Evolutionary conservation across 2,113 vertebrate genomes (phyloP).

Genomic region (Haemorhous mexicanus): DNA sequence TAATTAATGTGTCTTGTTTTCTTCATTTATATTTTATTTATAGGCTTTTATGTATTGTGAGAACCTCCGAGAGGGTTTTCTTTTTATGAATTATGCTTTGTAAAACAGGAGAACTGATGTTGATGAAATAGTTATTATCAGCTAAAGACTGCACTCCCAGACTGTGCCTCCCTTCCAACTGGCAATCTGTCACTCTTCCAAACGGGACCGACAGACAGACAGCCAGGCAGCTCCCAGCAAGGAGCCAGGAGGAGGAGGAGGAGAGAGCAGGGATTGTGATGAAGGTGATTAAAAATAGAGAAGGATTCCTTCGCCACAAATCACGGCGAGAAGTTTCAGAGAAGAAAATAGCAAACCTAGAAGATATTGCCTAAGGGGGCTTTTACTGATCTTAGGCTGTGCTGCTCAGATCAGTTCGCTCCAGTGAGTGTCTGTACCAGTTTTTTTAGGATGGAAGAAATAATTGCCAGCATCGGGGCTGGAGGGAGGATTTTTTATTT

Average conservation of each 20-base stretch:
- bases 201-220: constrained; percentile 47
- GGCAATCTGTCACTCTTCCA: constrained; percentile 57
- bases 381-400: constrained; percentile 57
- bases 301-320: neutral
- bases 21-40: constrained; percentile 75
- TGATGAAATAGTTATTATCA: constrained; percentile 64
- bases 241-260: neutral
- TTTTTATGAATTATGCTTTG: constrained; percentile 64
- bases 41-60: constrained; percentile 66
- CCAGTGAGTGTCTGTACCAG: constrained; percentile 24
- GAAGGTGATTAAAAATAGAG: constrained; percentile 56
- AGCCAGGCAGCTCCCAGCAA: neutral
- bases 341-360: constrained; percentile 26
- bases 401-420: constrained; percentile 41
- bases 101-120: constrained; percentile 43
- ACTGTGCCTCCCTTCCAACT: constrained; percentile 10
- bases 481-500: neutral
- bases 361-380: constrained; percentile 54
- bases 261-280: neutral
- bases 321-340: constrained; percentile 7
- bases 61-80: constrained; percentile 55
- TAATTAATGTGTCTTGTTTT: constrained; percentile 73
- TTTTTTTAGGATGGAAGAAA: constrained; percentile 28
- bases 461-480: constrained; percentile 13
- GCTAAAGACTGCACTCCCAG: constrained; percentile 30